Evolutionary conservation across 2,888 invertebrate species (phyloP), one percentile per base, ranked within the genome.

Genomic region (Eupithecia pulchellata): DNA sequence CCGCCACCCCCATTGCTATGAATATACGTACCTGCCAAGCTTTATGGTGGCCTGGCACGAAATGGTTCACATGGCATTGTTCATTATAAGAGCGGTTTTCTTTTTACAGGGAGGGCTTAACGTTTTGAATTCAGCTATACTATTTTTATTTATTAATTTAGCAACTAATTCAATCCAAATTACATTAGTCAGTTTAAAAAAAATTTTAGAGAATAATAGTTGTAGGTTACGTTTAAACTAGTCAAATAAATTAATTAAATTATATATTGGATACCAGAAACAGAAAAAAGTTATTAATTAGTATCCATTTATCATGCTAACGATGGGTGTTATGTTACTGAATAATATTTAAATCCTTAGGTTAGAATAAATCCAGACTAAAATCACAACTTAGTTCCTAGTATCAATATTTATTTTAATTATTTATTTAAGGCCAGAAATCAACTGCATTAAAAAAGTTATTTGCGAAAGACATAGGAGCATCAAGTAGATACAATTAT

Each of bases 1-100:
- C 88, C 89, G 88, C 84, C 73, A 73, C 67, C 42, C 58, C 71
- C 68, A 71, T 71, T 57, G 60, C 58, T 64, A 68, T 65, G 34
- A 61, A 61, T 61, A 60, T n/a, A 30, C n/a, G 20, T 32, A 61
- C 32, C 34, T 69, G 69, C 67, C 52, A 57, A 68, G 55, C 69
- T 76, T 79, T 81, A 82, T 81, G 76, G 77, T 76, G 74, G 75
- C 74, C 75, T 77, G 67, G 77, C 83, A 74, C 71, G 66, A 77
- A 79, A 77, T 68, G 66, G 72, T 70, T 70, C 55, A 62, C 60
- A 20, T 64, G 63, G 13, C 61, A 20, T 61, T 25, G 39, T 67
- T 47, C n/a, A 11, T 34, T 67, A 30, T 52, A 30, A 52, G 25
- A 52, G 13, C 52, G 52, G 25, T 52, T 52, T 52, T 52, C 11